Evolutionary conservation across 1,140 invertebrate species (phyloP).

Genomic region (Cydia fagiglandana): DNA sequence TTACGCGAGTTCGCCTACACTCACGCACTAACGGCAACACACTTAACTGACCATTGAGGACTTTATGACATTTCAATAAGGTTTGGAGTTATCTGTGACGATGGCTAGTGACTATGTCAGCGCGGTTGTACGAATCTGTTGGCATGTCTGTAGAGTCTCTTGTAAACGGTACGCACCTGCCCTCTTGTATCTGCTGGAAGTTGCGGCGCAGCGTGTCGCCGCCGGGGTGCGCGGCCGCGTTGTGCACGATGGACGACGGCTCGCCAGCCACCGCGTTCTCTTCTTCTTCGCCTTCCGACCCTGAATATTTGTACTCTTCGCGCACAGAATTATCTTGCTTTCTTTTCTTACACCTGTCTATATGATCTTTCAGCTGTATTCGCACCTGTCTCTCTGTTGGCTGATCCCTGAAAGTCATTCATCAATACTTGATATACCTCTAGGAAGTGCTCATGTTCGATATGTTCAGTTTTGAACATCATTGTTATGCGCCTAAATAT

Average conservation of each 20-base stretch:
- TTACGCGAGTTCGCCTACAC: no score
- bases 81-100: no score
- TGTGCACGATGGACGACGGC: slow-evolving; percentile 91
- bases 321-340: slow-evolving; percentile 92
- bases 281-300: slow-evolving; percentile 94
- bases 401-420: slow-evolving; percentile 85
- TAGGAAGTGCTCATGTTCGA: no score
- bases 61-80: slow-evolving; percentile 19
- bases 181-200: slow-evolving; percentile 98
- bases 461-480: background rate
- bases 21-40: slow-evolving; percentile 17
- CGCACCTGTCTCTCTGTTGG: slow-evolving; percentile 98
- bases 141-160: background rate
- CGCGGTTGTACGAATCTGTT: background rate
- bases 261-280: slow-evolving; percentile 91
- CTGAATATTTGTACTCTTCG: slow-evolving; percentile 91
- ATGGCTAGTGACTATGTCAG: background rate
- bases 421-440: no score
- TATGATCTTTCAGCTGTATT: slow-evolving; percentile 99
- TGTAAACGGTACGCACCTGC: slow-evolving; percentile 79
- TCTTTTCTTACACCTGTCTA: slow-evolving; percentile 97
- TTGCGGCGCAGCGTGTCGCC: slow-evolving; percentile 95
- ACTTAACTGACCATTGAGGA: slow-evolving; percentile 32
- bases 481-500: background rate
- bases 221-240: slow-evolving; percentile 85